phyloP scores from a whole-genome alignment of 2,888 invertebrate genomes.

The Bugulina stolonifera region DNA sequence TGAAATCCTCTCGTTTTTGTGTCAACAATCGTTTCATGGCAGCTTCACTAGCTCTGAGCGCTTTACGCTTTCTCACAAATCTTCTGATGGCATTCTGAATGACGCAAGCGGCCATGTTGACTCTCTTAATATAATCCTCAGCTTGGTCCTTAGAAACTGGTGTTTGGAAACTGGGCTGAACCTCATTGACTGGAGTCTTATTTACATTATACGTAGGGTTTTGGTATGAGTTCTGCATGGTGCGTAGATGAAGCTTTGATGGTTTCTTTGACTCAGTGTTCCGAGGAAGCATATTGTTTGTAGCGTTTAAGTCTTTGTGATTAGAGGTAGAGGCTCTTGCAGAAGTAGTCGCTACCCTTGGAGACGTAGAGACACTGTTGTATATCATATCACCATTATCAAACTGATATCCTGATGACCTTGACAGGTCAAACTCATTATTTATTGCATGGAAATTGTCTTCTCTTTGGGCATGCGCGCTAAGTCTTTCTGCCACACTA shows the following conservation, averaged over 20 bases:
- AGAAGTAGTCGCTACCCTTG: neutral
- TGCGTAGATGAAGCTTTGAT: constrained; percentile 41
- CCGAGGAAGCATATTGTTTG: constrained; percentile 25
- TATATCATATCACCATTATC: neutral
- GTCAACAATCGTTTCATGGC: constrained; percentile 44
- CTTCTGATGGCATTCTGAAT: constrained; percentile 48
- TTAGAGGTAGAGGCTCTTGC: constrained; percentile 2
- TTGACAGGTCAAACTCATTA: neutral
- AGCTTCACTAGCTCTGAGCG: constrained; percentile 36
- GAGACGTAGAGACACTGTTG: neutral
- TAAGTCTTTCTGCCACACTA: constrained; percentile 9
- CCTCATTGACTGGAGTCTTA: constrained; percentile 49
- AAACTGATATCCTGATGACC: neutral
- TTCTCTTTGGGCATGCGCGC: neutral
- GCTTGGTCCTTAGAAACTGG: constrained; percentile 33
- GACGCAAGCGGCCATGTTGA: constrained; percentile 40
- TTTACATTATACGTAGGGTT: constrained; percentile 42
- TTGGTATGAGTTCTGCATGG: constrained; percentile 49
- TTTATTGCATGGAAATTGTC: constrained; percentile 6
- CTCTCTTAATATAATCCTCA: constrained; percentile 40
- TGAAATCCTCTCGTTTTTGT: constrained; percentile 37
- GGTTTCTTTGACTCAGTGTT: neutral
- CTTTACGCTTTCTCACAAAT: constrained; percentile 34
- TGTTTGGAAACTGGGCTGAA: constrained; percentile 28
- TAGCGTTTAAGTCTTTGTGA: constrained; percentile 25